Base-by-base conservation (phyloP, 2,888 invertebrate genomes). In the Nebria salina region DNA sequence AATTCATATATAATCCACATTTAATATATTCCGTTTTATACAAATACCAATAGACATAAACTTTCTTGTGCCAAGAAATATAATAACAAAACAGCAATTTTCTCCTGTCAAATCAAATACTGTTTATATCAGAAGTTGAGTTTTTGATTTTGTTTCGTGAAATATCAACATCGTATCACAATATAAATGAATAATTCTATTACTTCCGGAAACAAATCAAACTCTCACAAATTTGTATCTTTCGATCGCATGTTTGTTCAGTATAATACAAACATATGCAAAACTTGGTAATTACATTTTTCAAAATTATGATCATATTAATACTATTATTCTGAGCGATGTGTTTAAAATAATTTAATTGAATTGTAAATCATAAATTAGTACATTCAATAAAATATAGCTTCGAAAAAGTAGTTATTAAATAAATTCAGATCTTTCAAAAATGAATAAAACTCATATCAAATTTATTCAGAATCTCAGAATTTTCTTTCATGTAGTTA, bases 101-200 rank as follows among this genome's bases (percentile, higher is more conserved):
- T 54, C 54, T 54, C 54, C 54, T 54, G 54, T 54, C 54, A 54
- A 54, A 54, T 54, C 54, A 54, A 54, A 54, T 54, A 54, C 8
- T 54, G 54, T 54, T 11, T 13, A 54, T 11, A 13, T 54, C 54
- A 54, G 54, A 54, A 54, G 54, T 54, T 54, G 54, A 54, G 54
- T 54, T 54, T 54, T 54, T 54, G 54, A 54, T 54, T 54, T 54
- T 54, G 54, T 54, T 54, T 54, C 54, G 54, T 54, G 54, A 54
- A 54, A 54, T 54, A 54, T 54, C 54, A 54, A 54, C 54, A 54
- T 54, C 54, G 34, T 34, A 34, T 5, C 34, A 54, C 13, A 54
- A 54, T 54, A 54, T 54, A 54, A 54, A 54, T 54, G 54, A 54
- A 54, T 43, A 43, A 43, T 54, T 54, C 54, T 13, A 54, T 54